Percentiles rank a stretch among this genome's conserved stretches.
Conservation (phyloP, 2,797 vertebrate species). For the Gobio occitaniae region DNA sequence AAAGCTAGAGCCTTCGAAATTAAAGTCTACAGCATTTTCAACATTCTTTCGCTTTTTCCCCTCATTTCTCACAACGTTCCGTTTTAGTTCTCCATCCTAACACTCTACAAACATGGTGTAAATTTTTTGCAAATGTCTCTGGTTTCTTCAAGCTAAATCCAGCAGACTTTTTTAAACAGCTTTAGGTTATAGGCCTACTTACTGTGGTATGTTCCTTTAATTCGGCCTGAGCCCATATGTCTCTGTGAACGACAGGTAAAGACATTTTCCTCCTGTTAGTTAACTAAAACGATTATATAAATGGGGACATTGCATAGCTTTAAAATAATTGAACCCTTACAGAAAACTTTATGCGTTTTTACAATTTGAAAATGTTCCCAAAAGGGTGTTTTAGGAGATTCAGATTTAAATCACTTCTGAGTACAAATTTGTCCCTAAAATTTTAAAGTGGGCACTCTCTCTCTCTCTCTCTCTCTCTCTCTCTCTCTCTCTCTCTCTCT, state of each 20-base stretch:
- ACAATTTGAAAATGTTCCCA: too few relatives aligned
- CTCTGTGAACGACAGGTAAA: background rate
- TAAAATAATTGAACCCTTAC: background rate
- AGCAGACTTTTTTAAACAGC: background rate
- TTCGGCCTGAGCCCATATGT: background rate
- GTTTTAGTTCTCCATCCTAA: background rate
- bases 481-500: too few relatives aligned
- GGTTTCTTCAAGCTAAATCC: conserved; percentile 17
- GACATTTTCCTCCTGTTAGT: background rate
- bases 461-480: too few relatives aligned
- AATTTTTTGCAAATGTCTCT: background rate
- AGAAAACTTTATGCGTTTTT: background rate
- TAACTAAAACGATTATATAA: background rate
- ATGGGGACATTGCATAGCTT: background rate
- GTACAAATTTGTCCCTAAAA: background rate
- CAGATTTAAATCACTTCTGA: background rate
- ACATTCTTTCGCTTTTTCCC: background rate
- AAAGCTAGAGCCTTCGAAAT: conserved; percentile 20
- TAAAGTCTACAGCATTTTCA: conserved; percentile 10
- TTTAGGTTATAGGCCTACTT: background rate
- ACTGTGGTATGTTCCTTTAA: conserved; percentile 9
- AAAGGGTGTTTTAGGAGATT: background rate
- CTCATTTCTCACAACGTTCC: background rate
- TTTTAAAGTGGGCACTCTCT: too few relatives aligned
- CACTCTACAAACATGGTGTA: conserved; percentile 6